Evolutionary conservation across 2,888 invertebrate species (phyloP), one percentile per base, ranked within the genome.

Genomic region (Lasioglossum oenotherae): DNA sequence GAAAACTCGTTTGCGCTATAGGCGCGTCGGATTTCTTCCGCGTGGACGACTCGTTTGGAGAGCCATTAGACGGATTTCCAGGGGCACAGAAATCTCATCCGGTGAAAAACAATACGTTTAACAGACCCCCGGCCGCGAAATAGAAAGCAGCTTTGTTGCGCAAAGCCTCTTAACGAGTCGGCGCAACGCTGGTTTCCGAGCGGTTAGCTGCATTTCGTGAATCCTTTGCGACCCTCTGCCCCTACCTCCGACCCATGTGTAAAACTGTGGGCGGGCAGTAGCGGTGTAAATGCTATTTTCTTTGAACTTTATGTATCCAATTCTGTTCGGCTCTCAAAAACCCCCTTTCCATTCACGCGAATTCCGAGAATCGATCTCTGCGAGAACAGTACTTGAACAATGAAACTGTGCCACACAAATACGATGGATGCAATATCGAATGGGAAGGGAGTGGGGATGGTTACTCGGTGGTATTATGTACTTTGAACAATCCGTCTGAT

Each of bases 101-200:
- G 53, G 64, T 53, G 74, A 79, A 81, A 84, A 86, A 86, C 87
- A 87, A 81, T 87, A 81, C 80, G 77, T 87, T 84, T 87, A 77
- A 81, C 81, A 76, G 73, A 73, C n/a, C 44, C n/a, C 19, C 57
- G 67, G 72, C 64, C 74, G 60, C 81, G 81, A 86, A 84, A 87
- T 81, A 80, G 76, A 80, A 81, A 86, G 79, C 81, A 74, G 86
- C 83, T 84, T 83, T 80, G 74, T 79, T 41, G 76, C 67, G 78
- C 57, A 83, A 86, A 86, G 82, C 87, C 80, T 85, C 87, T 87
- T 87, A 82, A 87, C 85, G 87, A 87, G 81, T 79, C 79, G 86
- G 80, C 64, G 78, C 31, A 69, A 81, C 80, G 73, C 31, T 67
- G 76, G 71, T 81, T 86, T 80, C 87, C 87, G 76, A 81, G 76